Base-by-base conservation (phyloP, 2,797 vertebrate genomes). In the Sciaenops ocellatus region DNA sequence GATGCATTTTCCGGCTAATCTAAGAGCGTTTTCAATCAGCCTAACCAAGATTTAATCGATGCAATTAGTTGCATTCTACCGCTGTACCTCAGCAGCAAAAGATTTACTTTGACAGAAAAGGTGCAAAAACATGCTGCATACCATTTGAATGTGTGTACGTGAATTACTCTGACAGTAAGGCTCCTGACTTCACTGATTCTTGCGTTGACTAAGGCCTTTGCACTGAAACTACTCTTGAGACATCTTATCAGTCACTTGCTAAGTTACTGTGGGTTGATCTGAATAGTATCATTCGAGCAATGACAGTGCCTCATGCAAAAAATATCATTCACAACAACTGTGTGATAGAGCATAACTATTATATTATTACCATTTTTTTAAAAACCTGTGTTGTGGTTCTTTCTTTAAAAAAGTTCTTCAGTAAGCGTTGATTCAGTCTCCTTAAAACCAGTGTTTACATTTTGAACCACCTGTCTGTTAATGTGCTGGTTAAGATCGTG, bases 151-250 rank as follows among this genome's bases (percentile, higher is more conserved):
- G n/a, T 59, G 41, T 0, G 10, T 11, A 26, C 0, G 0, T 3
- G 30, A 47, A 47, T 70, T 30, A 26, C 24, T 59, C 57, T 54
- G 24, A 83, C 46, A 28, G 10, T 59, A 2, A 6, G 28, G 22
- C 17, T 64, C 59, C 69, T 51, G 50, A 85, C 44, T 51, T 17
- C n/a, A 44, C 48, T 22, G 62, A 41, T 6, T 83, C 71, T 38
- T 42, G 71, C 80, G 46, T 69, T 85, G 88, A 90, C 83, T 91
- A 77, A 84, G 24, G 20, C 12, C n/a, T 34, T 28, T 56, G 28
- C 64, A 82, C 13, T 30, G 88, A 92, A 89, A 92, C 84, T 84
- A 90, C 80, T 78, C 73, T 9, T 22, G 54, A 42, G 11, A 70
- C 55, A 42, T 63, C 48, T 85, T 16, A 41, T 71, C 60, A 68